Percentiles rank a stretch among this genome's conserved stretches.
These are phyloP conservation scores for Sepiola atlantica DNA, from an alignment of 2,888 invertebrate species.

Conservation along the genomic window DNA sequence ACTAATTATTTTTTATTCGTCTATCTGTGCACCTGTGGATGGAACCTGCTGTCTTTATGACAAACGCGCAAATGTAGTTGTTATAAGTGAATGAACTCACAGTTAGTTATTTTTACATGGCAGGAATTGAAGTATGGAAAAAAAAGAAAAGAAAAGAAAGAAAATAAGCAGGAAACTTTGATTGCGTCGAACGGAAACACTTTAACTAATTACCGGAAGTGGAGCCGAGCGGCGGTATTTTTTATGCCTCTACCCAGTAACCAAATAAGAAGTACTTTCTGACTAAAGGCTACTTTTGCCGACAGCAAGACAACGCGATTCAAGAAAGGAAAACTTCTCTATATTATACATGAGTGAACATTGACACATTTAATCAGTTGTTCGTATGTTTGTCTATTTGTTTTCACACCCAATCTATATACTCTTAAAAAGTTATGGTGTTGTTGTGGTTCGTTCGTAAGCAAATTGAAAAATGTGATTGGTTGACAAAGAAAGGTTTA, in stretches of 20 bases:
- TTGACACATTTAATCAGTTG: neutral
- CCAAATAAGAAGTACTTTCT: neutral
- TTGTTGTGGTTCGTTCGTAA: too few relatives aligned
- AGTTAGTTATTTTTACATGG: neutral
- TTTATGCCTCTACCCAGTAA: neutral
- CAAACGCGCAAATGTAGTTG: neutral
- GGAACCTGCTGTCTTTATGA: too few relatives aligned
- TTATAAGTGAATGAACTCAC: neutral
- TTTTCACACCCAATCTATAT: too few relatives aligned
- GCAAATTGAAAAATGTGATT: too few relatives aligned
- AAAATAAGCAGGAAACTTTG: neutral
- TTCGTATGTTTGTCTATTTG: too few relatives aligned
- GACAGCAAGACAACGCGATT: neutral
- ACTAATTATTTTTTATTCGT: too few relatives aligned
- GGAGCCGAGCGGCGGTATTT: neutral
- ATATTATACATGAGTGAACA: neutral
- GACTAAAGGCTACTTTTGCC: neutral
- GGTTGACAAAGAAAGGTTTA: too few relatives aligned
- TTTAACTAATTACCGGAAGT: slow-evolving; percentile 32
- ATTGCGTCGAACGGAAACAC: slow-evolving; percentile 11
- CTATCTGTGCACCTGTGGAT: too few relatives aligned
- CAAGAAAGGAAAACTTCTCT: neutral
- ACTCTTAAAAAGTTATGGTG: too few relatives aligned
- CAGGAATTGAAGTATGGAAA: neutral
- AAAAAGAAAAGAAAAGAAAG: too few relatives aligned